Conservation (phyloP, 2,113 vertebrate genomes). For the Podiceps cristatus region DNA sequence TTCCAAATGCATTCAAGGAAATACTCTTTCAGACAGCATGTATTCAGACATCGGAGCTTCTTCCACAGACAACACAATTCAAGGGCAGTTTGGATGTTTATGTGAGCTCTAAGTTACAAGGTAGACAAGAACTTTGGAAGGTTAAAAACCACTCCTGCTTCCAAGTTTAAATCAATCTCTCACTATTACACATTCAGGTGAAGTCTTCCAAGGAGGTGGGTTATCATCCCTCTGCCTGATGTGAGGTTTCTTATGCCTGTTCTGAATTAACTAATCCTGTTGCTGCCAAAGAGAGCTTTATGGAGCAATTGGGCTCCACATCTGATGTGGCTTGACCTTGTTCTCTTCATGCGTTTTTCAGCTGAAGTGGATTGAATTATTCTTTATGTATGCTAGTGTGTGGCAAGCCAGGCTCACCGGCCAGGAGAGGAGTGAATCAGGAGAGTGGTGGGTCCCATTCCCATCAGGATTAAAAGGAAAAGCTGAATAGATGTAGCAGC, state of each 20-base stretch:
- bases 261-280: background rate
- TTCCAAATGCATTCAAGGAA: slow-evolving; percentile 6
- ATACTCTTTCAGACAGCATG: background rate
- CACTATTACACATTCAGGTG: background rate
- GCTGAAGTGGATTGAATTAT: background rate
- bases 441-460: background rate
- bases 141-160: background rate
- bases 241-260: background rate
- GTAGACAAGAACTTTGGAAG: background rate
- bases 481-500: background rate
- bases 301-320: background rate
- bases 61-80: background rate
- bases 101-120: background rate
- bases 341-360: background rate
- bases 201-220: background rate
- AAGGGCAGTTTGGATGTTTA: background rate
- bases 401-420: background rate
- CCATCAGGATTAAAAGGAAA: background rate
- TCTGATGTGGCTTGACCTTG: background rate
- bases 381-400: accelerated
- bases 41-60: background rate
- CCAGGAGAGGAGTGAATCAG: background rate
- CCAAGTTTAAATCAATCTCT: background rate
- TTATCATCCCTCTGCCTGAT: background rate
- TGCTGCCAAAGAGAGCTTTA: background rate